Percentiles rank a stretch among this genome's conserved stretches.
Evolutionary conservation across 2,888 invertebrate species (phyloP).

Genomic region (Agrochola lota): DNA sequence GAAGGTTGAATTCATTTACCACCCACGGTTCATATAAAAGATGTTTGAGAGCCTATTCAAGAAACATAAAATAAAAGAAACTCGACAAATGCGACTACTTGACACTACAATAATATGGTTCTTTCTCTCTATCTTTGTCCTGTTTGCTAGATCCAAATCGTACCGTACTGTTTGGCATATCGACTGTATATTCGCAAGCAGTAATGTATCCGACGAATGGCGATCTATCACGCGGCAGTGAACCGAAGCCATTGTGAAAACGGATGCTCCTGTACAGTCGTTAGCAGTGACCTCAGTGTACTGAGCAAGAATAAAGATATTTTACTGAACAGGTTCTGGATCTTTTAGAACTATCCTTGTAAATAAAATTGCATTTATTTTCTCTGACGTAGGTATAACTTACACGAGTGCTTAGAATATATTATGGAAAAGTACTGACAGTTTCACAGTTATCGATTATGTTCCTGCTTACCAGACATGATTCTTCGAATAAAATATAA

Average conservation of each 20-base stretch:
- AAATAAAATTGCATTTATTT: neutral
- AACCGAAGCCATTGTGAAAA: constrained; percentile 3
- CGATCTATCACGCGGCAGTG: neutral
- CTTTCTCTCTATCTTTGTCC: no score
- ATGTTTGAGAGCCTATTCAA: neutral
- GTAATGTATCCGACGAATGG: neutral
- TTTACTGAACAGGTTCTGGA: neutral
- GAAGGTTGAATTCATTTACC: neutral
- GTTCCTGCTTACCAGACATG: neutral
- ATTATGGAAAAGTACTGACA: neutral
- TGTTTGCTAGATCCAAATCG: neutral
- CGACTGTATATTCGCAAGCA: neutral
- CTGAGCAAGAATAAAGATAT: no score
- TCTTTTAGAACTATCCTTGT: no score
- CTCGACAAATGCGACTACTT: neutral
- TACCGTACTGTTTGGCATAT: neutral
- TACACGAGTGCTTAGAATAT: neutral
- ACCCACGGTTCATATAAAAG: no score
- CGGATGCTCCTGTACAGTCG: neutral
- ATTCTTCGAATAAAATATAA: neutral
- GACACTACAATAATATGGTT: no score
- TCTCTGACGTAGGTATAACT: neutral
- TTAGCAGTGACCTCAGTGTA: no score
- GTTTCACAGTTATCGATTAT: neutral
- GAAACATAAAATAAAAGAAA: neutral